These are phyloP conservation scores for Chamaetylas fuelleborni DNA, from an alignment of 2,113 vertebrate genomes.

Conservation along the genomic window DNA sequence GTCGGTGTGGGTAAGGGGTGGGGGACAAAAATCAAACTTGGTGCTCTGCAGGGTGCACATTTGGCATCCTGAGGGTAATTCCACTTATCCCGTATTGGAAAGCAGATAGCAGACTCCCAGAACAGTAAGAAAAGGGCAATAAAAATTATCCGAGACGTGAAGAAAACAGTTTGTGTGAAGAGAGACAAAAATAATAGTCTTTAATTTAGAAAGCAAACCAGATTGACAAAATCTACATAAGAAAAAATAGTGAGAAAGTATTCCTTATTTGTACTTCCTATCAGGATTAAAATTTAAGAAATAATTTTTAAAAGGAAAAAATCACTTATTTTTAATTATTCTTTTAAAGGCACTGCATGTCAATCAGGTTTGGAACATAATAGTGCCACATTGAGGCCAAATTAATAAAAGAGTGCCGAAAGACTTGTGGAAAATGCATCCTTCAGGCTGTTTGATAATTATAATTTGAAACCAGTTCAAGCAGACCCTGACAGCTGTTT, in stretches of 20 bases:
- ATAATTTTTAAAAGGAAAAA: background rate
- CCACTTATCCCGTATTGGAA: background rate
- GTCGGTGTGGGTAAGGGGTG: background rate
- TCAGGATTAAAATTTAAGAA: background rate
- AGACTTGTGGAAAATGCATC: background rate
- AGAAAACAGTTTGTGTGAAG: background rate
- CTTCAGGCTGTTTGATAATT: background rate
- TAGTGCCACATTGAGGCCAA: background rate
- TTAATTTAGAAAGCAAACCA: background rate
- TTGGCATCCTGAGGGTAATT: background rate
- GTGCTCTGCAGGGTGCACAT: background rate
- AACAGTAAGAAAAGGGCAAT: background rate
- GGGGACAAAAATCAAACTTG: background rate
- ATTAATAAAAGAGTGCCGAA: background rate
- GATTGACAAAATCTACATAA: background rate
- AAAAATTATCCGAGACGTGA: background rate
- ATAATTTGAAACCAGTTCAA: background rate
- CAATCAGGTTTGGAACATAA: background rate
- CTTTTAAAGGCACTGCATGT: background rate
- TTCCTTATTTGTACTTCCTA: background rate
- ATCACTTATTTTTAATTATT: background rate
- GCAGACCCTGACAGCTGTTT: background rate
- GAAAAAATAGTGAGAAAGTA: background rate
- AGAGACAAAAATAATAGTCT: background rate
- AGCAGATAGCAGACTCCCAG: background rate